Evolutionary conservation across 2,797 vertebrate species (phyloP).

Genomic region (Crax fasciolata): DNA sequence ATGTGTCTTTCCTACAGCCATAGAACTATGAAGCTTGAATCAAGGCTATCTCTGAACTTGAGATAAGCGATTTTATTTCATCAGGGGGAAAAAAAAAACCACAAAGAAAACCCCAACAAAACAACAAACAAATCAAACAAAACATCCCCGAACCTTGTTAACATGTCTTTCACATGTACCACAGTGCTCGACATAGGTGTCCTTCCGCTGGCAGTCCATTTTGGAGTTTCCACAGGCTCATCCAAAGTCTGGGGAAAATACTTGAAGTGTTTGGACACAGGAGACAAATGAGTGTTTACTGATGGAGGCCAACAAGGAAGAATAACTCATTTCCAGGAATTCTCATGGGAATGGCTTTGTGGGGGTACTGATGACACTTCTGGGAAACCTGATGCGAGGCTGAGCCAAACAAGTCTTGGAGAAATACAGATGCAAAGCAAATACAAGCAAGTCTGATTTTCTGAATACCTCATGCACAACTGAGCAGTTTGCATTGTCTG

Average conservation of each 20-base stretch:
- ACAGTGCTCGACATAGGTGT: not conserved
- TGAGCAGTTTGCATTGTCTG: not conserved
- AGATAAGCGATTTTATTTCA: not conserved
- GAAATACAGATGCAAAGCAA: not conserved
- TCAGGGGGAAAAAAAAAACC: not conserved
- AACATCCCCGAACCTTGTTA: not conserved
- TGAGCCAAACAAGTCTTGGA: not conserved
- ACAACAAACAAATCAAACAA: not conserved
- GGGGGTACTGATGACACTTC: not conserved
- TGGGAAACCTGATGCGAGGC: constrained; percentile 3
- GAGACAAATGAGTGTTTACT: not conserved
- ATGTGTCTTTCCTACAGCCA: not conserved
- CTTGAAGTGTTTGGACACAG: not conserved
- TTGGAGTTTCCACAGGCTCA: not conserved
- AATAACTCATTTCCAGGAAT: not conserved
- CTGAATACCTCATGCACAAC: not conserved
- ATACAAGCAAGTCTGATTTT: not conserved
- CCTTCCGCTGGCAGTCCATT: not conserved
- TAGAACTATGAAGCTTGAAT: not conserved
- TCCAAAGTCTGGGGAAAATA: not conserved
- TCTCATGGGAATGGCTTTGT: not conserved
- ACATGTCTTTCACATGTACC: not conserved
- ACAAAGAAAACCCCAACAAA: not conserved
- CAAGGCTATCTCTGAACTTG: not conserved
- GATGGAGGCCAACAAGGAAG: not conserved